phyloP scores from a whole-genome alignment of 2,888 invertebrate species.

The Cheiracanthium punctorium region DNA sequence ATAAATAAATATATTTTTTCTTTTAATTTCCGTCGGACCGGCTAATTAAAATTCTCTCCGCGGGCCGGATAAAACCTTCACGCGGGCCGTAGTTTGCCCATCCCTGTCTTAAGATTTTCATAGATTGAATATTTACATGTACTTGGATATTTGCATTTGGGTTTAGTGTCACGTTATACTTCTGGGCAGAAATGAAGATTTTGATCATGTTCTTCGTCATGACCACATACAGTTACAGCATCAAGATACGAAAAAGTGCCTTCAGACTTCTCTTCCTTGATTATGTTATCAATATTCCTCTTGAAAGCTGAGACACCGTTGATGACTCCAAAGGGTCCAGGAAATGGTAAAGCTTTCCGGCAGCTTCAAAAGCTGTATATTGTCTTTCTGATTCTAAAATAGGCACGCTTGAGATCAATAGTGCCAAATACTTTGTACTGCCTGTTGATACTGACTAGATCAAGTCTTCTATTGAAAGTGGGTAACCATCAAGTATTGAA shows the following conservation, averaged over 20 bases:
- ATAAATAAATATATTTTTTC: no score
- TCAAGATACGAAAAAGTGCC: not conserved
- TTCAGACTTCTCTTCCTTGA: conserved; percentile 35
- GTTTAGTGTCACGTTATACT: conserved; percentile 6
- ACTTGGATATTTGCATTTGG: no score
- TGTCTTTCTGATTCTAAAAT: no score
- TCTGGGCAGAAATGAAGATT: not conserved
- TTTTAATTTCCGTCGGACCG: no score
- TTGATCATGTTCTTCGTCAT: not conserved
- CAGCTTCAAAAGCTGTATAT: no score
- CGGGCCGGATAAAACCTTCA: no score
- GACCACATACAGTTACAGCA: conserved; percentile 10
- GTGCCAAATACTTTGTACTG: conserved; percentile 62
- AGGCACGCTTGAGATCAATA: conserved; percentile 53
- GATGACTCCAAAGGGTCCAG: conserved; percentile 62
- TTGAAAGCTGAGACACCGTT: conserved; percentile 58
- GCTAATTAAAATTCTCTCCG: no score
- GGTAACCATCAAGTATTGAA: conserved; percentile 71
- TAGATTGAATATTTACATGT: conserved; percentile 2
- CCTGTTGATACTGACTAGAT: conserved; percentile 37
- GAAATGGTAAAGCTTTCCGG: conserved; percentile 56
- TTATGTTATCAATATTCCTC: conserved; percentile 41
- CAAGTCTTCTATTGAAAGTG: conserved; percentile 56
- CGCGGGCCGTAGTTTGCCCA: no score
- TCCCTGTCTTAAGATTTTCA: no score